Evolutionary conservation across 2,797 vertebrate genomes (phyloP), one percentile per base, ranked within the genome.

Genomic region (Syngnathus acus): DNA sequence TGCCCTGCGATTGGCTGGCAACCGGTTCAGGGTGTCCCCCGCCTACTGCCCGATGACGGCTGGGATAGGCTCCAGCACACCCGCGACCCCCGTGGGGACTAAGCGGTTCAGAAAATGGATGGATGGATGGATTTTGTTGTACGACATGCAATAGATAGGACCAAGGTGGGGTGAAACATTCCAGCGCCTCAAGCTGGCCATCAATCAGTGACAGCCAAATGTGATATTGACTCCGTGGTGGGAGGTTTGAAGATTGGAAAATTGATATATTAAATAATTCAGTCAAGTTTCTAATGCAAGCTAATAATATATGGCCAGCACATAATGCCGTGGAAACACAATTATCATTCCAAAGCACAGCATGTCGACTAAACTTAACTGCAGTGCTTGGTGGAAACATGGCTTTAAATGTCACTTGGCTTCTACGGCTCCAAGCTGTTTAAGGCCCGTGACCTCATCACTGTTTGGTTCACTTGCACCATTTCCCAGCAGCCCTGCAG

Each of bases 401-500:
- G 21, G 60, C 42, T 45, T 45, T 16, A 50, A 50, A 64, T 64
- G 45, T 64, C 23, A 10, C 13, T 38, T 37, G 26, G 62, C 45
- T 50, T 17, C 17, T 39, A n/a, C 9, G 45, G 68, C 32, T 67
- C 42, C 65, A 42, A 67, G 67, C 65, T 68, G 59, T 71, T 73
- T 70, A 76, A 68, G 67, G 42, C 60, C 60, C 14, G 39, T 42
- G 66, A 74, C 59, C 65, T 60, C 64, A 50, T 61, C 66, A 43
- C 58, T 61, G 53, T 73, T 72, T 62, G 38, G 58, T 65, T 67
- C 62, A 78, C 71, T 71, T 72, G 65, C 53, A 68, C 51, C 19
- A 66, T 79, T 82, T 77, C 61, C 57, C 55, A 23, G 74, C 53
- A 66, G 62, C 66, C 63, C 58, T 62, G 68, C 62, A 72, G 9